A percentile compares a stretch with the other conserved stretches of the same genome.
Evolutionary conservation across 2,888 invertebrate genomes (phyloP).

Genomic region (Acleris holmiana): DNA sequence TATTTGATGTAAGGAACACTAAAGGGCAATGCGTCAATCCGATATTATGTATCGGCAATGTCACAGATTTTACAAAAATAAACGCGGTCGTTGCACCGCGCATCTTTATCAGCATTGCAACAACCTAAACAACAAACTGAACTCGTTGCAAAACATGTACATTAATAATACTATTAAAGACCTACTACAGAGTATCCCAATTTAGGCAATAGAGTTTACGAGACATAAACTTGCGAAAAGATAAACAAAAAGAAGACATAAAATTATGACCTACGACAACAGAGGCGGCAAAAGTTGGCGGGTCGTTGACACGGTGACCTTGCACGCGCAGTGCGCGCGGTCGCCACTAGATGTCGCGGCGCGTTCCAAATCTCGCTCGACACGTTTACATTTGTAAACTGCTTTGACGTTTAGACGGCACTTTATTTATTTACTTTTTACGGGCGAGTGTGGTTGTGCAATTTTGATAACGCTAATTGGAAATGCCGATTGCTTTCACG

Average conservation of each 20-base stretch:
- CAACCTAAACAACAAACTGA: constrained; percentile 14
- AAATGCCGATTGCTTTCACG: not conserved
- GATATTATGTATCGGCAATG: constrained; percentile 27
- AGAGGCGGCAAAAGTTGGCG: constrained; percentile 83
- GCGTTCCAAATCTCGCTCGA: constrained; percentile 36
- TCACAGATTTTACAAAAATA: constrained; percentile 41
- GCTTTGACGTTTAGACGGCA: constrained; percentile 25
- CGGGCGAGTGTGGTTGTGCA: not conserved
- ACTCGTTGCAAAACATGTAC: not conserved
- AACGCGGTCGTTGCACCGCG: constrained; percentile 40
- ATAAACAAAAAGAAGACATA: constrained; percentile 85
- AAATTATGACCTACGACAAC: constrained; percentile 85
- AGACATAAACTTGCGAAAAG: constrained; percentile 82
- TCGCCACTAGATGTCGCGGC: constrained; percentile 71
- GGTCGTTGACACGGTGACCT: constrained; percentile 83
- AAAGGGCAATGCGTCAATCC: constrained; percentile 6
- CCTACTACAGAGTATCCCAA: constrained; percentile 37
- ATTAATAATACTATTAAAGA: not conserved
- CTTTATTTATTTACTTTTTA: constrained; percentile 12
- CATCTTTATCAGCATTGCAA: constrained; percentile 35
- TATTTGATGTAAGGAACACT: not conserved
- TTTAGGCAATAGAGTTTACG: constrained; percentile 66
- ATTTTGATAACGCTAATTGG: not conserved
- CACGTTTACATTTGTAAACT: constrained; percentile 26
- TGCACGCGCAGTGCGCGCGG: constrained; percentile 59